Evolutionary conservation across 1,140 invertebrate genomes (phyloP).

Genomic region (Microplitis demolitor): DNA sequence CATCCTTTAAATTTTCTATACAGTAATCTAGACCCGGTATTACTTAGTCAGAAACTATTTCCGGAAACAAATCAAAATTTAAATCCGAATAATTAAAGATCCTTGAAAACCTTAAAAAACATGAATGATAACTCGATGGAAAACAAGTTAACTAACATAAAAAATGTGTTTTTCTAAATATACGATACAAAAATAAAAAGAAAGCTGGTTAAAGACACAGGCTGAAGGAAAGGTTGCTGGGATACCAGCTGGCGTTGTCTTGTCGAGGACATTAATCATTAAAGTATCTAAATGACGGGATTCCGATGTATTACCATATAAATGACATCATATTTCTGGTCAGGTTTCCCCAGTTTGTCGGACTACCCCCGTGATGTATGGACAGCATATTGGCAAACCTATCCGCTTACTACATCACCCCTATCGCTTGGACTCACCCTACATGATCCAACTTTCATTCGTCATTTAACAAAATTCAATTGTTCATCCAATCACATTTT

Average conservation of each 20-base stretch:
- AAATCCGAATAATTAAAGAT: too few relatives aligned
- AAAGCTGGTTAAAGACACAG: background rate
- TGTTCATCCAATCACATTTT: constrained; percentile 2
- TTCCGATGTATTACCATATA: constrained; percentile 71
- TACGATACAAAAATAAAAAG: too few relatives aligned
- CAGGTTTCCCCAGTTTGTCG: constrained; percentile 65
- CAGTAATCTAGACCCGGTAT: too few relatives aligned
- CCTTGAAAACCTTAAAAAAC: too few relatives aligned
- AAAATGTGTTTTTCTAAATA: too few relatives aligned
- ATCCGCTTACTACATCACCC: constrained; percentile 52
- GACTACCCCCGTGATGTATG: constrained; percentile 58
- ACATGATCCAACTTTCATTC: constrained; percentile 14
- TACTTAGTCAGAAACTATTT: too few relatives aligned
- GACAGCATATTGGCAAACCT: constrained; percentile 60
- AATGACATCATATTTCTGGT: constrained; percentile 72
- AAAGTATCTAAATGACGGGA: constrained; percentile 70
- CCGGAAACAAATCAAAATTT: too few relatives aligned
- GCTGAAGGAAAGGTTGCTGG: constrained; percentile 13
- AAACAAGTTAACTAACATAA: too few relatives aligned
- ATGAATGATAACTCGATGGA: too few relatives aligned
- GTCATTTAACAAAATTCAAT: constrained; percentile 15
- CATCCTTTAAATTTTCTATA: too few relatives aligned
- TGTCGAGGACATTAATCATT: constrained; percentile 66
- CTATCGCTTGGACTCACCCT: constrained; percentile 47
- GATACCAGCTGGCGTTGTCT: constrained; percentile 57